Conservation (phyloP, 2,797 vertebrate genomes). For the Odontamblyopus rebecca region DNA sequence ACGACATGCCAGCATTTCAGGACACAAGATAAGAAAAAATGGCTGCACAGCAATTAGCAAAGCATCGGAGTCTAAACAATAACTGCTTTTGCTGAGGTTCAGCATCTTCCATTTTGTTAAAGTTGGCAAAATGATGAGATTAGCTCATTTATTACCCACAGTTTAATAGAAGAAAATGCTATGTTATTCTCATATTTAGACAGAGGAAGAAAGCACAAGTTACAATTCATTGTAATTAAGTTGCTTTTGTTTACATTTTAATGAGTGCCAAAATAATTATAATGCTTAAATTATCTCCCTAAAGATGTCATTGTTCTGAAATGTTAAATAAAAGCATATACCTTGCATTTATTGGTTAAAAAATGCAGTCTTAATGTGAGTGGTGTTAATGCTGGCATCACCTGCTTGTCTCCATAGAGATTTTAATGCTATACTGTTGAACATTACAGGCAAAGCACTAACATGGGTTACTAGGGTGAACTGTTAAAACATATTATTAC, state of each 20-base stretch:
- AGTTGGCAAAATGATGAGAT: slow-evolving; percentile 4
- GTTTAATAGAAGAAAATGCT: neutral
- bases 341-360: too few relatives aligned
- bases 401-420: neutral
- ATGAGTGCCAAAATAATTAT: neutral
- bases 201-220: neutral
- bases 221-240: neutral
- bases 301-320: neutral
- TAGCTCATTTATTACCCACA: slow-evolving; percentile 2
- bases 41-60: neutral
- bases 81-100: neutral
- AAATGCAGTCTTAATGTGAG: too few relatives aligned
- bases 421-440: neutral
- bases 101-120: slow-evolving; percentile 9
- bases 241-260: neutral
- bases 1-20: neutral
- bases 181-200: neutral
- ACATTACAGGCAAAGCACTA: neutral
- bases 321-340: neutral
- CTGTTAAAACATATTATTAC: too few relatives aligned
- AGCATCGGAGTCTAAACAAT: slow-evolving; percentile 1
- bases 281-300: neutral
- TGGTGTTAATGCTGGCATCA: neutral
- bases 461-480: neutral
- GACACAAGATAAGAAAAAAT: slow-evolving; percentile 11